phyloP scores from a whole-genome alignment of 2,113 vertebrate species.

The Rattus norvegicus region DNA sequence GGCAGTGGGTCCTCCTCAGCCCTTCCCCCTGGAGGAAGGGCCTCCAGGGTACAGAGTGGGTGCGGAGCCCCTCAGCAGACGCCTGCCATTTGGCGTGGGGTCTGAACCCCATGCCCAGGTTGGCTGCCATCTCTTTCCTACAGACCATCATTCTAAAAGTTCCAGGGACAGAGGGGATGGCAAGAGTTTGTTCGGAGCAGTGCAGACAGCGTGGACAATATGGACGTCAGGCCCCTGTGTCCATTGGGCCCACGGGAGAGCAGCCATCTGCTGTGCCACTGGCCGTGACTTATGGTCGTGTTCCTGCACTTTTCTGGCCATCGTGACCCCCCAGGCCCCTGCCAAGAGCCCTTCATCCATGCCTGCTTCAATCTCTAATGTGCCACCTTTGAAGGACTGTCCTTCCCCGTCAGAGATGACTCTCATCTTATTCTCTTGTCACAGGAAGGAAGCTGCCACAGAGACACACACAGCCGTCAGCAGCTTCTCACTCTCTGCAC shows the following conservation, averaged over 20 bases:
- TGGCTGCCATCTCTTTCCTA: neutral
- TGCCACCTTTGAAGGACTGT: neutral
- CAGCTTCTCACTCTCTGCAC: neutral
- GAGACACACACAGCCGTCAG: neutral
- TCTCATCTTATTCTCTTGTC: neutral
- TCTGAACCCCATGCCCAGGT: neutral
- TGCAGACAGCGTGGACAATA: neutral
- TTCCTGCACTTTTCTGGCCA: neutral
- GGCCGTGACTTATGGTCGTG: neutral
- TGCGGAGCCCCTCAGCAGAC: neutral
- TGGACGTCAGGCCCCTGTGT: neutral
- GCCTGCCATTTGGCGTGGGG: no score
- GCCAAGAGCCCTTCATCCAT: neutral
- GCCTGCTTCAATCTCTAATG: neutral
- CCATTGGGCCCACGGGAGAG: neutral
- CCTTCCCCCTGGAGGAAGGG: neutral
- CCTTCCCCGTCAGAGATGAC: neutral
- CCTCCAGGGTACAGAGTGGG: neutral
- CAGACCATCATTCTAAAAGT: neutral
- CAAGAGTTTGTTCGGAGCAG: neutral
- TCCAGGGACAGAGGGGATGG: neutral
- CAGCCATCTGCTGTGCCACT: neutral
- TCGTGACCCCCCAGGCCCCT: neutral
- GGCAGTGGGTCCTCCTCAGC: no score
- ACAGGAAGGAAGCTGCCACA: neutral